Evolutionary conservation across 2,888 invertebrate genomes (phyloP).

Genomic region (Drosophila ezoana): DNA sequence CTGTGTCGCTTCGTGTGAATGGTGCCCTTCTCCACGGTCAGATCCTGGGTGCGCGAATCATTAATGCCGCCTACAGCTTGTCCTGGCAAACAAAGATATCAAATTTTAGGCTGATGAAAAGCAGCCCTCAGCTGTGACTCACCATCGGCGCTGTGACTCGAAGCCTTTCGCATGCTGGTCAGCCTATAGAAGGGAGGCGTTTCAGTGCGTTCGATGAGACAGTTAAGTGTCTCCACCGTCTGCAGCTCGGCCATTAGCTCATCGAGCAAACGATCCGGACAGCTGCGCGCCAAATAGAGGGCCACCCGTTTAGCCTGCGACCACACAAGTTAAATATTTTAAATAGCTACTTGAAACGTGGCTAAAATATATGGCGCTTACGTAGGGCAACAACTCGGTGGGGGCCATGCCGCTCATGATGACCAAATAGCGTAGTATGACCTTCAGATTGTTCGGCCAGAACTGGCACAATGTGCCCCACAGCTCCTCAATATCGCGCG

Average conservation of each 20-base stretch:
- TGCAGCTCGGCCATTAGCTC: conserved; percentile 99
- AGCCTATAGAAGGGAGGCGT: conserved; percentile 99
- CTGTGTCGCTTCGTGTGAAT: conserved; percentile 98
- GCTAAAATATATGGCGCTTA: conserved; percentile 86
- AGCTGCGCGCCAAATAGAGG: conserved; percentile 95
- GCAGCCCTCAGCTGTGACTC: conserved; percentile 15
- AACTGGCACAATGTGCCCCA: conserved; percentile 98
- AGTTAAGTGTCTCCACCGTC: conserved; percentile 98
- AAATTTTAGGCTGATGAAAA: background rate
- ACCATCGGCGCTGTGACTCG: conserved; percentile 90
- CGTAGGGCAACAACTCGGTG: conserved; percentile 94
- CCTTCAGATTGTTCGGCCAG: conserved; percentile 98
- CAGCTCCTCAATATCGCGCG: conserved; percentile 97
- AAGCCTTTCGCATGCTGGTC: conserved; percentile 95
- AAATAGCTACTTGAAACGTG: background rate
- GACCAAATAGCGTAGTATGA: conserved; percentile 97
- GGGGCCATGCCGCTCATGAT: conserved; percentile 99
- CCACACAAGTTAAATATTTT: conserved; percentile 1
- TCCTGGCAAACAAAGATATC: conserved; percentile 63
- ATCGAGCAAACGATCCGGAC: conserved; percentile 96
- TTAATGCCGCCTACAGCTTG: conserved; percentile 84
- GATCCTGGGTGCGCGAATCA: conserved; percentile 85
- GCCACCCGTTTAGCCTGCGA: conserved; percentile 96
- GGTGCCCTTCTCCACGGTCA: conserved; percentile 94
- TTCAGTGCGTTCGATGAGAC: conserved; percentile 97